Conservation (phyloP, 2,888 invertebrate species). For the Drosophila mettleri region DNA sequence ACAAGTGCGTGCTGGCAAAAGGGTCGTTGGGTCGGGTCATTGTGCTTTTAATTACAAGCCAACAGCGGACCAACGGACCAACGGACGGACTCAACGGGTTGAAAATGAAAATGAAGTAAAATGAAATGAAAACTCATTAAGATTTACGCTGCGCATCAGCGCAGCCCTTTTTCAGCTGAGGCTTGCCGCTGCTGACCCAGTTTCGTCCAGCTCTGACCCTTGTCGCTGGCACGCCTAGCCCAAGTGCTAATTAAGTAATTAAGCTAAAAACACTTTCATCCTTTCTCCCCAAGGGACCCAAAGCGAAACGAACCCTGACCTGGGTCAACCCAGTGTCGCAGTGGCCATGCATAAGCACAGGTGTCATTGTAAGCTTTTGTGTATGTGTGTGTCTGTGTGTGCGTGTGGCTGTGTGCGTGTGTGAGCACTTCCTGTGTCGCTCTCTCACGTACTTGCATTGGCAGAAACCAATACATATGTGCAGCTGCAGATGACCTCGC, state of each 20-base stretch:
- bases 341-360: constrained; percentile 41
- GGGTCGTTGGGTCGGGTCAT: constrained; percentile 66
- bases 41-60: constrained; percentile 80
- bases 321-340: constrained; percentile 55
- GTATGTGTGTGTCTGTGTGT: constrained; percentile 24
- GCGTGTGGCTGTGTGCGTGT: constrained; percentile 26
- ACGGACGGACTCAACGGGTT: constrained; percentile 17
- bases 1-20: constrained; percentile 60
- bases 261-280: constrained; percentile 66
- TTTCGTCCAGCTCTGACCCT: constrained; percentile 59
- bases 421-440: constrained; percentile 70
- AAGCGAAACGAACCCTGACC: constrained; percentile 59
- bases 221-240: constrained; percentile 25
- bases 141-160: constrained; percentile 53
- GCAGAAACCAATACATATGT: constrained; percentile 26
- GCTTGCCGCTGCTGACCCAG: constrained; percentile 68
- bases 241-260: constrained; percentile 73
- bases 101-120: constrained; percentile 34
- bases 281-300: constrained; percentile 33
- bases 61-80: too few species aligned
- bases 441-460: constrained; percentile 60
- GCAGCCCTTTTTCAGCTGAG: constrained; percentile 60
- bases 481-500: constrained; percentile 48
- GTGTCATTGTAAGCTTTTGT: constrained; percentile 33
- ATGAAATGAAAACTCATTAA: constrained; percentile 72